Evolutionary conservation across 2,888 invertebrate genomes (phyloP), one percentile per base, ranked within the genome.

Genomic region (Elmis aenea): DNA sequence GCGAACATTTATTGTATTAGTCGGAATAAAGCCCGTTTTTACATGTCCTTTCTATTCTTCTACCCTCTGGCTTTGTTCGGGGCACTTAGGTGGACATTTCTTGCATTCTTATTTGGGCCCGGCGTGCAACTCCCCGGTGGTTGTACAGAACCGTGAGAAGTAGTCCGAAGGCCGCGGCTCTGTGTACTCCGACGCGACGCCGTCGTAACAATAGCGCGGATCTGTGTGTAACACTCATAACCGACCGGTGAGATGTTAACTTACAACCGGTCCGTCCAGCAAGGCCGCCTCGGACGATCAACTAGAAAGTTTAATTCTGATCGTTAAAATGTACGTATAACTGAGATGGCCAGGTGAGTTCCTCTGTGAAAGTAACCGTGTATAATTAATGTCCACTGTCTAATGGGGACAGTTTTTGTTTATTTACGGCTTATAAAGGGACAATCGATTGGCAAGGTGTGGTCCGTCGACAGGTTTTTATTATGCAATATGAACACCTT

Each of bases 1-100:
- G 58, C 48, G 42, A 44, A 40, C 54, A 49, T 58, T 63, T 60
- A 62, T 63, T 63, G 61, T 63, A 55, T 63, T 62, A 62, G 54
- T 45, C 38, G 37, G 52, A 55, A 61, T 59, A 59, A 60, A 60
- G 55, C 50, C 48, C 53, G 55, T 63, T 61, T 60, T 62, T 60
- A 59, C 58, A 57, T 58, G 55, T 56, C 49, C 50, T 43, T 40
- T 46, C 48, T 38, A 46, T 43, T 44, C 43, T 42, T 44, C 47
- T 46, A 48, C 48, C 51, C 51, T 46, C 47, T 40, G 38, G 42
- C 36, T 30, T 43, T 46, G 37, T 43, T 30, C 24, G 21, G 30
- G 37, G 33, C 29, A 29, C 36, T 39, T 38, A 33, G 38, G 39
- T 33, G 39, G 46, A 42, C 46, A 40, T 36, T 23, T 13, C 46